A percentile compares a stretch with the other conserved stretches of the same genome.
phyloP scores from a whole-genome alignment of 2,113 vertebrate species.

The Butorides virescens region DNA sequence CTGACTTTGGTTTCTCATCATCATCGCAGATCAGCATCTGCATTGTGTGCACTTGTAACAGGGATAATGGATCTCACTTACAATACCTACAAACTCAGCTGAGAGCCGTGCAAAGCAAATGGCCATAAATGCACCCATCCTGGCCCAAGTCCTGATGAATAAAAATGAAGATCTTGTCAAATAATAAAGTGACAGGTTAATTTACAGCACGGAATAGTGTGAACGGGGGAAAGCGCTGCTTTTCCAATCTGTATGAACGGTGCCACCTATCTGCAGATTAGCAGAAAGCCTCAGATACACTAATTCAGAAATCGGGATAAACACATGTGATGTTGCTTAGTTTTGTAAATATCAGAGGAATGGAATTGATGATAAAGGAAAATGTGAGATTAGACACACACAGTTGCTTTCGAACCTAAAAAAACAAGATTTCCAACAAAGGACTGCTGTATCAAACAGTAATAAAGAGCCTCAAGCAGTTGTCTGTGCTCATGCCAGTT shows the following conservation, averaged over 20 bases:
- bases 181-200: conserved; percentile 92
- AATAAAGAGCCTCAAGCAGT: conserved; percentile 89
- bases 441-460: conserved; percentile 86
- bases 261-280: conserved; percentile 95
- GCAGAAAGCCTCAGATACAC: conserved; percentile 74
- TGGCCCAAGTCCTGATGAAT: conserved; percentile 86
- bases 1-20: conserved; percentile 87
- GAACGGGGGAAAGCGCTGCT: conserved; percentile 70
- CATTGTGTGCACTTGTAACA: conserved; percentile 87
- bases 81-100: conserved; percentile 86
- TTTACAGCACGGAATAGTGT: conserved; percentile 81
- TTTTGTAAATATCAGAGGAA: conserved; percentile 88
- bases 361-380: conserved; percentile 89
- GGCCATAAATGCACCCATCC: conserved; percentile 84
- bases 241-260: conserved; percentile 89
- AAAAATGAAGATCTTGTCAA: conserved; percentile 93
- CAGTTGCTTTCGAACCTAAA: conserved; percentile 80
- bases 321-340: conserved; percentile 79
- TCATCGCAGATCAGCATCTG: conserved; percentile 82
- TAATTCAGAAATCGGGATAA: conserved; percentile 72
- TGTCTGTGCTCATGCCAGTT: conserved; percentile 91
- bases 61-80: conserved; percentile 88
- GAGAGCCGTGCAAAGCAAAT: conserved; percentile 82
- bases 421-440: conserved; percentile 86
- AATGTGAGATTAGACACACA: conserved; percentile 86